A percentile compares a stretch with the other conserved stretches of the same genome.
phyloP scores from a whole-genome alignment of 2,888 invertebrate species.

The Euclidia mi region DNA sequence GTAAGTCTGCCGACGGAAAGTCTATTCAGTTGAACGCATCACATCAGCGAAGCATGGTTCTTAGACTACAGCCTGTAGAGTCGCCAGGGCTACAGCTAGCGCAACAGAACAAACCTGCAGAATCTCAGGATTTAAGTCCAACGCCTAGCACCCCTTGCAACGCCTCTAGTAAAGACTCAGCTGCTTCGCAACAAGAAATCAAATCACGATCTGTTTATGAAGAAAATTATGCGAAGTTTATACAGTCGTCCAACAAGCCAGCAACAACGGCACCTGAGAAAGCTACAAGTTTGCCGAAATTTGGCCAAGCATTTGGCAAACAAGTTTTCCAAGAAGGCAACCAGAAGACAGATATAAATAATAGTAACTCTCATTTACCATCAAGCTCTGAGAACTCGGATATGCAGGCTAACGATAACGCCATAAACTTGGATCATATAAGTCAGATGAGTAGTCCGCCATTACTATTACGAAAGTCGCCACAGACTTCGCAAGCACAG shows the following conservation, averaged over 20 bases:
- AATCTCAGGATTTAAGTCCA: conserved; percentile 71
- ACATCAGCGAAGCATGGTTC: conserved; percentile 88
- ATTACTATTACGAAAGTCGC: conserved; percentile 75
- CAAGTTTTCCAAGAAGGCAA: conserved; percentile 90
- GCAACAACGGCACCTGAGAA: conserved; percentile 73
- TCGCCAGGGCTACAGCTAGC: conserved; percentile 68
- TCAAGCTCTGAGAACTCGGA: conserved; percentile 67
- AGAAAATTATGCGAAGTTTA: conserved; percentile 89
- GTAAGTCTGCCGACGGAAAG: conserved; percentile 91
- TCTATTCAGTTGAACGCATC: conserved; percentile 89
- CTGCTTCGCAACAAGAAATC: conserved; percentile 76
- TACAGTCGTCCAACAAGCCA: conserved; percentile 80
- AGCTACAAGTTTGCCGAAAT: conserved; percentile 92
- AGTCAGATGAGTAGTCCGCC: conserved; percentile 80
- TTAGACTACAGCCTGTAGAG: conserved; percentile 84
- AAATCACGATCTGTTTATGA: conserved; percentile 88
- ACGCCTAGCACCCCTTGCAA: conserved; percentile 57
- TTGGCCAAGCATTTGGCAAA: conserved; percentile 95
- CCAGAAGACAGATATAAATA: conserved; percentile 73
- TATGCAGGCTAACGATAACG: conserved; percentile 71
- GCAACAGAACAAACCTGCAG: conserved; percentile 63
- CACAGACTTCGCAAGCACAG: conserved; percentile 74
- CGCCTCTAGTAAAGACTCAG: conserved; percentile 61
- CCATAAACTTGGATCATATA: conserved; percentile 79
- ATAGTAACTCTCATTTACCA: conserved; percentile 65